phyloP scores from a whole-genome alignment of 2,797 vertebrate species.

The Podarcis siculus region DNA sequence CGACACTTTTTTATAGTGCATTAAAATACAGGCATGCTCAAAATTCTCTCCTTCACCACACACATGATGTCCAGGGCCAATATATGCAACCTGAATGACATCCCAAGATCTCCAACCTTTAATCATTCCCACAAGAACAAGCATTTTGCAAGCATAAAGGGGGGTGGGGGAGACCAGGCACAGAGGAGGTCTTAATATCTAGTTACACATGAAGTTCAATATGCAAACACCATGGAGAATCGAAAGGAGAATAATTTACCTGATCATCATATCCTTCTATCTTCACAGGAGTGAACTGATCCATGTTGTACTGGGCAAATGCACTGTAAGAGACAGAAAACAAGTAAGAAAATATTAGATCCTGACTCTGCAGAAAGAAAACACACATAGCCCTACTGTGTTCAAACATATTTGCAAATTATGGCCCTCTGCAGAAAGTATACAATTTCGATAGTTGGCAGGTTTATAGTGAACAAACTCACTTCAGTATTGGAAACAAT shows the following conservation, averaged over 20 bases:
- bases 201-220: neutral
- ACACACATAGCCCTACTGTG: neutral
- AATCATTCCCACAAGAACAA: neutral
- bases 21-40: neutral
- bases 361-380: neutral
- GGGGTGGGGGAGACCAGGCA: neutral
- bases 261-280: constrained; percentile 91
- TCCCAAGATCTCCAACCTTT: neutral
- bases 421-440: neutral
- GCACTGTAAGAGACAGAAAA: constrained; percentile 79
- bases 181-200: neutral
- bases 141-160: neutral
- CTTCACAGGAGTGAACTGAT: constrained; percentile 93
- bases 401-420: neutral
- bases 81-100: neutral
- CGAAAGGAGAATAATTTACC: constrained; percentile 67
- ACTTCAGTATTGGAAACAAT: neutral
- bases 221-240: neutral
- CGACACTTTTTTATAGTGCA: neutral
- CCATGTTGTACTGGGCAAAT: constrained; percentile 98
- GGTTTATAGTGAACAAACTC: neutral
- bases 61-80: neutral
- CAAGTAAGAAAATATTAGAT: constrained; percentile 1
- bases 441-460: neutral
- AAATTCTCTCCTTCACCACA: too few relatives aligned